A percentile compares a stretch with the other conserved stretches of the same genome.
phyloP scores from a whole-genome alignment of 2,113 vertebrate genomes.

The Entosphenus tridentatus region DNA sequence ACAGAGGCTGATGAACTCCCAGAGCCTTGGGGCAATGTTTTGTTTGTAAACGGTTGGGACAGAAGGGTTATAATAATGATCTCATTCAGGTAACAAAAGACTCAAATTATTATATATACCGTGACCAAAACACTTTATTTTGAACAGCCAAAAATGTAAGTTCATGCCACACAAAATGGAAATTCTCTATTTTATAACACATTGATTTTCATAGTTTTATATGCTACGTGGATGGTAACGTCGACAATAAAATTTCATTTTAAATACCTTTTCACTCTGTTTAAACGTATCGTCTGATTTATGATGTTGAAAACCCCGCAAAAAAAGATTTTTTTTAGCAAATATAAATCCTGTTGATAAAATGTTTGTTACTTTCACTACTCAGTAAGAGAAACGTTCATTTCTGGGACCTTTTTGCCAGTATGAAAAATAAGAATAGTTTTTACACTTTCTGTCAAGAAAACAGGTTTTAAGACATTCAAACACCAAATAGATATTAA shows the following conservation, averaged over 20 bases:
- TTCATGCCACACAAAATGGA: background rate
- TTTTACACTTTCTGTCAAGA: no score
- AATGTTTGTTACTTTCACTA: conserved; percentile 1
- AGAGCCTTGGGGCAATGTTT: conserved; percentile 25
- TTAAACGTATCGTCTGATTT: background rate
- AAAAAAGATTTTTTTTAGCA: no score
- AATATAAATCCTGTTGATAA: no score
- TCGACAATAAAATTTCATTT: background rate
- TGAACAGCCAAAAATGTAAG: conserved; percentile 12
- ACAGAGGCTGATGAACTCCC: conserved; percentile 23
- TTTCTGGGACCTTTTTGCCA: background rate
- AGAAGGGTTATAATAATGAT: conserved; percentile 62
- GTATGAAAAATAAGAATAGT: no score
- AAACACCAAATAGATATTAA: no score
- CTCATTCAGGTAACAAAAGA: conserved; percentile 59
- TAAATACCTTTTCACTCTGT: background rate
- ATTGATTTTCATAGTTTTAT: background rate
- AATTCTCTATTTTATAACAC: conserved; percentile 7
- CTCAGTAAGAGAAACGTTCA: background rate
- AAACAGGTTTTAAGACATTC: no score
- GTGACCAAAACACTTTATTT: conserved; percentile 18
- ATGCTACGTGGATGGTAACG: conserved; percentile 7
- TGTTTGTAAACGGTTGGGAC: conserved; percentile 14
- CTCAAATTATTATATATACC: conserved; percentile 23
- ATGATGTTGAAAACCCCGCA: background rate